phyloP scores from a whole-genome alignment of 1,140 invertebrate genomes.

The Hyles euphorbiae region DNA sequence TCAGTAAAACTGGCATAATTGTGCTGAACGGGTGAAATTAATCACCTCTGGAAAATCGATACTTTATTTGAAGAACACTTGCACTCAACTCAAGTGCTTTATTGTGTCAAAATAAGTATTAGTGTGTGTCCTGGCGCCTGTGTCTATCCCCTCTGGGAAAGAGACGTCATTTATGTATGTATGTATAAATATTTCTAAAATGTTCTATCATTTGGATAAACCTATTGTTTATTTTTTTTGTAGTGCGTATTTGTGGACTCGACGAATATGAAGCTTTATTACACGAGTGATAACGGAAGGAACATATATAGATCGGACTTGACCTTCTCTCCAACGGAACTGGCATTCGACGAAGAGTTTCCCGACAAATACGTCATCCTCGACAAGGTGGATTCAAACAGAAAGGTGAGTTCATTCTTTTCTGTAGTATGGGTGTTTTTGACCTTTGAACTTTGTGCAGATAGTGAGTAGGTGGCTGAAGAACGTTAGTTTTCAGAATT shows the following conservation, averaged over 20 bases:
- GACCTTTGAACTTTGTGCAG: too few relatives aligned
- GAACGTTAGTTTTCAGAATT: too few relatives aligned
- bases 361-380: constrained; percentile 79
- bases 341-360: constrained; percentile 84
- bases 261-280: constrained; percentile 85
- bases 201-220: too few relatives aligned
- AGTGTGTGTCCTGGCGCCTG: too few relatives aligned
- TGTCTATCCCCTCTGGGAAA: too few relatives aligned
- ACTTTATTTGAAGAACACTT: neutral
- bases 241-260: constrained; percentile 92
- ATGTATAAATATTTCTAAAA: too few relatives aligned
- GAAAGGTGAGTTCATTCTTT: constrained; percentile 77
- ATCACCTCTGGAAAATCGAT: neutral
- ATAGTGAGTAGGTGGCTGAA: too few relatives aligned
- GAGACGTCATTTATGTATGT: too few relatives aligned
- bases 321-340: constrained; percentile 84
- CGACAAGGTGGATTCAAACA: constrained; percentile 82
- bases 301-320: constrained; percentile 79
- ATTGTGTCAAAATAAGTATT: neutral
- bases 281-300: constrained; percentile 84
- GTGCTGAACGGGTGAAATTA: neutral
- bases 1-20: neutral
- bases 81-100: constrained; percentile 1
- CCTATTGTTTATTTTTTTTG: constrained; percentile 11
- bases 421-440: neutral